Evolutionary conservation across 2,888 invertebrate species (phyloP).

Genomic region (Teleiodes luculella): DNA sequence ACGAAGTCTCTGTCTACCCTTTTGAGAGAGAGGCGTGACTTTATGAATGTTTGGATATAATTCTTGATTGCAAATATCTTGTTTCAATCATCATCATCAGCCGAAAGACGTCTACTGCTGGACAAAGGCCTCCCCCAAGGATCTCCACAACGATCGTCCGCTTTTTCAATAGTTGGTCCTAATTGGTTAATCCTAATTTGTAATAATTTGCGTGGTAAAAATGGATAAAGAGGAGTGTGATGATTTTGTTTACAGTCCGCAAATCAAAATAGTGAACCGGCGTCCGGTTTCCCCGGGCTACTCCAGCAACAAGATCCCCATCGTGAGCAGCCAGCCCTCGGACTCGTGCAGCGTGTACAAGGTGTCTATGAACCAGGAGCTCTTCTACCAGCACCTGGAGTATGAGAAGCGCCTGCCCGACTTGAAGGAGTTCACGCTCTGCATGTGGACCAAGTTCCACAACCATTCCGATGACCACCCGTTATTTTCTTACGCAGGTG

Average conservation of each 20-base stretch:
- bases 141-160: no score
- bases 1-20: no score
- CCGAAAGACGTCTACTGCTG: no score
- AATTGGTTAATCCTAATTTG: no score
- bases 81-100: no score
- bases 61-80: no score
- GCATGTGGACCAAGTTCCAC: constrained; percentile 89
- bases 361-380: constrained; percentile 83
- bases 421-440: constrained; percentile 89
- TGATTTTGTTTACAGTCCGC: constrained; percentile 39
- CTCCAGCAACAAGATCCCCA: constrained; percentile 41
- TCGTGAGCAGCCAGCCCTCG: constrained; percentile 36
- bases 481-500: constrained; percentile 89
- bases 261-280: constrained; percentile 58
- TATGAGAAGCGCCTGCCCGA: constrained; percentile 86
- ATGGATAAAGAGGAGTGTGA: no score
- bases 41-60: no score
- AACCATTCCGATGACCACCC: constrained; percentile 91
- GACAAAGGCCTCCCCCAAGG: no score
- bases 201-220: no score
- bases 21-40: no score
- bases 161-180: no score
- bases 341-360: constrained; percentile 84
- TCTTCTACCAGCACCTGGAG: constrained; percentile 85
- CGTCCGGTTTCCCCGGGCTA: constrained; percentile 47